Conservation (phyloP, 2,113 vertebrate genomes). For the Calyptomena viridis region DNA sequence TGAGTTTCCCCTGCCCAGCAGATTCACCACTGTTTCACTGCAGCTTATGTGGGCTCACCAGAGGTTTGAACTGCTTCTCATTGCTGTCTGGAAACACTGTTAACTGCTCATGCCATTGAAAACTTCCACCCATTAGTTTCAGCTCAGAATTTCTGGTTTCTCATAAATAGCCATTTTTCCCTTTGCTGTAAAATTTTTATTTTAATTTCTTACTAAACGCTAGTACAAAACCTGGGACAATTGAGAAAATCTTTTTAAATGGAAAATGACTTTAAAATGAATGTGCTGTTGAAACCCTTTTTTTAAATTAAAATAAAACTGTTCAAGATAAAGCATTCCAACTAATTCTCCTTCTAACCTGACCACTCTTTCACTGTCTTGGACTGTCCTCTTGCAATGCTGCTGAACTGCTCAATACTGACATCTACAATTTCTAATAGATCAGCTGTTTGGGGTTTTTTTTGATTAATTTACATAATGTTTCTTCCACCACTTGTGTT, state of each 20-base stretch:
- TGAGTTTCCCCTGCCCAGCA: not conserved
- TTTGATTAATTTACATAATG: not conserved
- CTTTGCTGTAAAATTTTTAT: not conserved
- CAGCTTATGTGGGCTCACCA: not conserved
- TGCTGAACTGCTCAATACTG: not conserved
- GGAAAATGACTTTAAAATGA: not conserved
- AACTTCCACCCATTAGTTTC: not conserved
- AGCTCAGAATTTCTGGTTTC: not conserved
- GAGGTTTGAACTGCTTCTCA: not conserved
- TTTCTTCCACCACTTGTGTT: not conserved
- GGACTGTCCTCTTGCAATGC: not conserved
- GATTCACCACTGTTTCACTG: not conserved
- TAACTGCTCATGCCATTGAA: not conserved
- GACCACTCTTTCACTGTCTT: not conserved
- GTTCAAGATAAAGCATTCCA: not conserved
- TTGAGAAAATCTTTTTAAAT: not conserved
- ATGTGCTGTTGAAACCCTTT: not conserved
- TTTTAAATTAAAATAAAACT: not conserved
- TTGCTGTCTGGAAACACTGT: not conserved
- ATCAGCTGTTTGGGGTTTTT: fast-evolving
- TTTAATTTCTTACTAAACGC: not conserved
- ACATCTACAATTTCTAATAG: not conserved
- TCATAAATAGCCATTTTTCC: not conserved
- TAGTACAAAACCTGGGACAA: not conserved
- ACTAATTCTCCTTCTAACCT: not conserved